Evolutionary conservation across 2,888 invertebrate genomes (phyloP).

Genomic region (Tenthredo notha): DNA sequence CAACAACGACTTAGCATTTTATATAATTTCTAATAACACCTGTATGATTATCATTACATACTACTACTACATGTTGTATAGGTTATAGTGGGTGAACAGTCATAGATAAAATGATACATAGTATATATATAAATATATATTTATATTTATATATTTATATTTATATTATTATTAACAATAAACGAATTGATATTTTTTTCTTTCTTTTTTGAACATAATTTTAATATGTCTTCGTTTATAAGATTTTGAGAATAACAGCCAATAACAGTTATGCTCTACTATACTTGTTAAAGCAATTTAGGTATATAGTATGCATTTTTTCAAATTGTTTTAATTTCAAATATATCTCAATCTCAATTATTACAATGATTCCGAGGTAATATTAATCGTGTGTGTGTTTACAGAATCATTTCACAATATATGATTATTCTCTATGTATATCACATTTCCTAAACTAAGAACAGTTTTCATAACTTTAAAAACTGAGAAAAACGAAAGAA

Average conservation of each 20-base stretch:
- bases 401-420: background rate
- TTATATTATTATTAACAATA: background rate
- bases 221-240: background rate
- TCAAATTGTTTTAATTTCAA: background rate
- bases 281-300: background rate
- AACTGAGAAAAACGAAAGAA: background rate
- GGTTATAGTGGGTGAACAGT: background rate
- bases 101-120: background rate
- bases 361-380: background rate
- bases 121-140: too few relatives aligned
- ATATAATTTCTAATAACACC: background rate
- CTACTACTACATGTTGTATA: too few relatives aligned
- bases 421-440: background rate
- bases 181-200: background rate
- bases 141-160: background rate
- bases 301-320: background rate
- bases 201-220: background rate
- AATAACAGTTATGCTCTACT: background rate
- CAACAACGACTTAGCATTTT: too few relatives aligned
- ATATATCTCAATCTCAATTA: background rate
- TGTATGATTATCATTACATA: background rate
- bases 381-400: background rate
- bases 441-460: background rate
- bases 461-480: too few relatives aligned
- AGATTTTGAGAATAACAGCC: background rate